Conservation (phyloP, 2,113 vertebrate genomes). For the Periophthalmodon schlosseri region DNA sequence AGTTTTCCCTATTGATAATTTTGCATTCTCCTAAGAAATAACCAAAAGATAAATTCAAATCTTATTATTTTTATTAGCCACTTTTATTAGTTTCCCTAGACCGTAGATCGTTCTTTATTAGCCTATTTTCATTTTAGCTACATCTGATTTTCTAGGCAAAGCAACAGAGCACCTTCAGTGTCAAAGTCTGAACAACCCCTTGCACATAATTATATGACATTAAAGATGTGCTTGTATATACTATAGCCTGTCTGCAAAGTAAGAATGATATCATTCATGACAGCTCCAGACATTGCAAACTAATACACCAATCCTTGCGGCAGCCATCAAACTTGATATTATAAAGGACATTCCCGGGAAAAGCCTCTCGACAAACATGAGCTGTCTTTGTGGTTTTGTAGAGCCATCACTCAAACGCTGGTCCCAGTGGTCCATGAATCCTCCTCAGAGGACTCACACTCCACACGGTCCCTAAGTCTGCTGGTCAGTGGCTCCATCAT, state of each 20-base stretch:
- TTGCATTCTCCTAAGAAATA: not conserved
- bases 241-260: not conserved
- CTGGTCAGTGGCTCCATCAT: not conserved
- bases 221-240: not conserved
- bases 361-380: slow-evolving; percentile 9
- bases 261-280: not conserved
- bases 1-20: not conserved
- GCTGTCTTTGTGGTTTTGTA: slow-evolving; percentile 6
- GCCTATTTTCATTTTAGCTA: not conserved
- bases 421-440: not conserved
- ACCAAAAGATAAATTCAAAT: too few relatives aligned
- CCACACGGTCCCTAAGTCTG: not conserved
- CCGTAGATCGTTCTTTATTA: not conserved
- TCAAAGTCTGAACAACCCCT: not conserved
- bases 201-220: not conserved
- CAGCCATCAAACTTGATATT: slow-evolving; percentile 6
- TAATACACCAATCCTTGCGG: not conserved
- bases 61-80: too few relatives aligned
- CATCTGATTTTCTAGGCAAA: not conserved
- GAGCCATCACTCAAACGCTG: slow-evolving; percentile 7
- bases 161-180: not conserved
- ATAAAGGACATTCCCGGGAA: slow-evolving; percentile 8
- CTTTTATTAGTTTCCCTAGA: too few relatives aligned
- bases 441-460: not conserved
- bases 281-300: not conserved